phyloP scores from a whole-genome alignment of 23 tunicate species.

The Botrylloides violaceus region DNA sequence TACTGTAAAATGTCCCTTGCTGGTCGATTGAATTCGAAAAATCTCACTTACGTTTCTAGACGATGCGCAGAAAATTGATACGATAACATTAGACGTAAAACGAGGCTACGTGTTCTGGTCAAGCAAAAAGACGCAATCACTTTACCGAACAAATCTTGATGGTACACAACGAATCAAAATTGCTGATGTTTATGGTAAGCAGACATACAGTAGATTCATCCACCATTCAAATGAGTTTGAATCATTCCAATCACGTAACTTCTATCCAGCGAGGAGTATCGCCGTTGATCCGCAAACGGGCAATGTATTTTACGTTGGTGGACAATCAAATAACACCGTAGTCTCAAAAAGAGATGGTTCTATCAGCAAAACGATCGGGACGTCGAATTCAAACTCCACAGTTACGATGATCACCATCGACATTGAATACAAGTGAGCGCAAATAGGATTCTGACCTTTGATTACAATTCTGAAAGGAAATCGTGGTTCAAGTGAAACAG shows the following conservation, averaged over 20 bases:
- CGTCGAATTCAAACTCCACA: conserved; percentile 3
- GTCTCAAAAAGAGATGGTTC: conserved; percentile 36
- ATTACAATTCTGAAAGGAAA: too few species aligned
- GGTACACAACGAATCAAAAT: conserved; percentile 12
- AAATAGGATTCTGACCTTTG: not conserved
- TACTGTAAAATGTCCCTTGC: too few species aligned
- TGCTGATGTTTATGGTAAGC: conserved; percentile 10
- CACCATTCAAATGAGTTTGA: too few species aligned
- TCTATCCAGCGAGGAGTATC: conserved; percentile 44
- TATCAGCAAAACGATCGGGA: conserved; percentile 21
- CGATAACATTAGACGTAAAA: conserved; percentile 24
- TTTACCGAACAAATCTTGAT: conserved; percentile 20
- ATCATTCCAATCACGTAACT: not conserved
- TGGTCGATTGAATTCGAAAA: not conserved
- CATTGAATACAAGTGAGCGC: conserved; percentile 53
- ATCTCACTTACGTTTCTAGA: not conserved
- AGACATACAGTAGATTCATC: too few species aligned
- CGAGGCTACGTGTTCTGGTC: conserved; percentile 25
- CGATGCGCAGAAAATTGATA: not conserved
- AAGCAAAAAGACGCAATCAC: conserved; percentile 8
- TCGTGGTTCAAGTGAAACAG: too few species aligned
- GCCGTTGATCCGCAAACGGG: conserved; percentile 66
- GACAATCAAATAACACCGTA: conserved; percentile 21
- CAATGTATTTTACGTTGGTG: conserved; percentile 34
- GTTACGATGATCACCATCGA: conserved; percentile 38